phyloP scores from a whole-genome alignment of 2,113 vertebrate species.

The Myotis lucifugus region DNA sequence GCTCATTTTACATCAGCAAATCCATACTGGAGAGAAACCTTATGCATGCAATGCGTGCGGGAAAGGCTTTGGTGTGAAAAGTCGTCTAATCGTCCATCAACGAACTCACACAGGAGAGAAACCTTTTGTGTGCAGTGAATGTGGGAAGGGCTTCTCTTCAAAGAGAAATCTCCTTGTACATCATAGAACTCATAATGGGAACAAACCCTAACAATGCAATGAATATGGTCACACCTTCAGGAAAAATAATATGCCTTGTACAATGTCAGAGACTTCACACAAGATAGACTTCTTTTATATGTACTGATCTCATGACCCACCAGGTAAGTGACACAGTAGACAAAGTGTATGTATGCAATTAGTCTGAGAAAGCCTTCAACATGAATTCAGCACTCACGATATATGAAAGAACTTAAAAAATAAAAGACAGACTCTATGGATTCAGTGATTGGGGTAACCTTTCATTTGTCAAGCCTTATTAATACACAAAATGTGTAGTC shows the following conservation, averaged over 20 bases:
- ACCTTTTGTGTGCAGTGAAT: slow-evolving; percentile 59
- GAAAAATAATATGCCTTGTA: slow-evolving; percentile 11
- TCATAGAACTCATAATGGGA: slow-evolving; percentile 57
- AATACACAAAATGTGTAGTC: neutral
- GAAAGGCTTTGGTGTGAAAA: slow-evolving; percentile 66
- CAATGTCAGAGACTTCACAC: slow-evolving; percentile 22
- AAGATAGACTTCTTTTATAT: slow-evolving; percentile 6
- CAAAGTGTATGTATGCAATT: neutral
- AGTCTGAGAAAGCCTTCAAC: slow-evolving; percentile 24
- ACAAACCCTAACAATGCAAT: slow-evolving; percentile 13
- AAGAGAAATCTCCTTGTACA: slow-evolving; percentile 68
- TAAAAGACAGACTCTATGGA: neutral
- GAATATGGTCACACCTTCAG: neutral
- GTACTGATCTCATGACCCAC: neutral
- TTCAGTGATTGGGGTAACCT: neutral
- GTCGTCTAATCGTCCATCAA: slow-evolving; percentile 62
- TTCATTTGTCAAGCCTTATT: neutral
- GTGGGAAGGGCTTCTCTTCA: slow-evolving; percentile 69
- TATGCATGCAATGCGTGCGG: slow-evolving; percentile 63
- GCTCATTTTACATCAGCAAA: slow-evolving; percentile 67
- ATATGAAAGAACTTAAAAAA: neutral
- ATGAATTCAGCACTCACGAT: neutral
- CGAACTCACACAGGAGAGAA: slow-evolving; percentile 71
- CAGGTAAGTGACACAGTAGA: neutral
- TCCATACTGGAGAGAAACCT: slow-evolving; percentile 73